These are phyloP conservation scores for Elgaria multicarinata DNA, from an alignment of 2,113 vertebrate genomes.

Conservation along the genomic window DNA sequence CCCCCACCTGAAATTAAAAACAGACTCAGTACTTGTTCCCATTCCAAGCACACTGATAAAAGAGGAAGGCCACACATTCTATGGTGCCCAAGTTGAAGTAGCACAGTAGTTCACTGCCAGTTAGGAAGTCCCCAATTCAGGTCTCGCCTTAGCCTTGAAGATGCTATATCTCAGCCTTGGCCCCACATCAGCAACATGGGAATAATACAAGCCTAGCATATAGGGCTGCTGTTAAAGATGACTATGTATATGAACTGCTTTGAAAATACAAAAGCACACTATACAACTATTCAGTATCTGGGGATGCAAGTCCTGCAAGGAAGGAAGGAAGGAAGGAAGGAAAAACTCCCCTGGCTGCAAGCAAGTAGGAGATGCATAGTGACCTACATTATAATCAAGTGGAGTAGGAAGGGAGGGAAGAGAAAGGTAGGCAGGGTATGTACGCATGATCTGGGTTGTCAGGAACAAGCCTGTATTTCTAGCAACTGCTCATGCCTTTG, in stretches of 20 bases:
- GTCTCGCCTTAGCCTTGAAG: background rate
- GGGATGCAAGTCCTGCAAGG: background rate
- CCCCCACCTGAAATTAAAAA: background rate
- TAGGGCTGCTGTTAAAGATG: background rate
- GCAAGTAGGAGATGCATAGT: background rate
- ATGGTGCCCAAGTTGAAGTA: background rate
- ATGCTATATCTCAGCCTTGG: background rate
- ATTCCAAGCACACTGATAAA: background rate
- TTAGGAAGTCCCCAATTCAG: background rate
- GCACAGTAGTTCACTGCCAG: background rate
- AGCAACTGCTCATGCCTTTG: background rate
- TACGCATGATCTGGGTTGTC: background rate
- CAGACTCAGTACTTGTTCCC: background rate
- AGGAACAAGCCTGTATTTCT: background rate
- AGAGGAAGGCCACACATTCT: background rate
- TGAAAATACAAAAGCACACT: constrained; percentile 22
- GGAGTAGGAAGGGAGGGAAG: background rate
- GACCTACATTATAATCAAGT: background rate
- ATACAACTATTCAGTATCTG: constrained; percentile 13
- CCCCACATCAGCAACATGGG: background rate
- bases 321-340: background rate
- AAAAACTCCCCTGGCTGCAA: background rate
- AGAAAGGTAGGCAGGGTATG: background rate
- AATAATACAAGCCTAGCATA: background rate
- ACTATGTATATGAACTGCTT: background rate